Percentiles rank a stretch among this genome's conserved stretches.
Evolutionary conservation across 2,797 vertebrate species (phyloP).

Genomic region (Carapus acus): DNA sequence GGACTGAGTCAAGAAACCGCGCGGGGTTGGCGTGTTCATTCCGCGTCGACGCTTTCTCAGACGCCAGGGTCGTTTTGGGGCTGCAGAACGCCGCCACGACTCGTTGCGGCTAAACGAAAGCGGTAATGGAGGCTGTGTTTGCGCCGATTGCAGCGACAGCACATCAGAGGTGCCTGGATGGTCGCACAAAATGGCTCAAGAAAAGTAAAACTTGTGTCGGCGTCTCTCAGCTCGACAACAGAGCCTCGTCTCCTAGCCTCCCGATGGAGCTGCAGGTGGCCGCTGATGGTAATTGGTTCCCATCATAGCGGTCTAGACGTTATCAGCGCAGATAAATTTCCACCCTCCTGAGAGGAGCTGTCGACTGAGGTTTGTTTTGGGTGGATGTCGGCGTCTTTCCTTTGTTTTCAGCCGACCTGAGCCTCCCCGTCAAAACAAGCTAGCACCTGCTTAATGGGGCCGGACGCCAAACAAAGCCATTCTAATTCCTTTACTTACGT

Average conservation of each 20-base stretch:
- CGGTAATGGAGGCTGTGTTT: constrained; percentile 12
- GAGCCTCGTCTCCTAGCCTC: constrained; percentile 1
- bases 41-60: too few species aligned
- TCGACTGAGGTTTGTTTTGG: constrained; percentile 41
- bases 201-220: constrained; percentile 20
- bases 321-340: constrained; percentile 16
- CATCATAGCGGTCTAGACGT: neutral
- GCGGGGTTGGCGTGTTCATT: too few species aligned
- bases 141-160: constrained; percentile 24
- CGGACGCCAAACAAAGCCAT: constrained; percentile 57
- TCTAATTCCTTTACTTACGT: constrained; percentile 55
- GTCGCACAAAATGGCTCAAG: constrained; percentile 18
- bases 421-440: constrained; percentile 42
- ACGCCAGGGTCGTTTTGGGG: constrained; percentile 8
- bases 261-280: neutral
- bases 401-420: constrained; percentile 32
- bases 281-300: neutral
- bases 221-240: constrained; percentile 9
- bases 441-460: constrained; percentile 49
- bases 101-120: constrained; percentile 26
- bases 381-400: constrained; percentile 47
- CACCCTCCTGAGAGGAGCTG: constrained; percentile 18
- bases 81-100: constrained; percentile 9
- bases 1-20: too few species aligned
- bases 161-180: constrained; percentile 16